Conservation (phyloP, 23 tunicate genomes). For the Corella eumyota region DNA sequence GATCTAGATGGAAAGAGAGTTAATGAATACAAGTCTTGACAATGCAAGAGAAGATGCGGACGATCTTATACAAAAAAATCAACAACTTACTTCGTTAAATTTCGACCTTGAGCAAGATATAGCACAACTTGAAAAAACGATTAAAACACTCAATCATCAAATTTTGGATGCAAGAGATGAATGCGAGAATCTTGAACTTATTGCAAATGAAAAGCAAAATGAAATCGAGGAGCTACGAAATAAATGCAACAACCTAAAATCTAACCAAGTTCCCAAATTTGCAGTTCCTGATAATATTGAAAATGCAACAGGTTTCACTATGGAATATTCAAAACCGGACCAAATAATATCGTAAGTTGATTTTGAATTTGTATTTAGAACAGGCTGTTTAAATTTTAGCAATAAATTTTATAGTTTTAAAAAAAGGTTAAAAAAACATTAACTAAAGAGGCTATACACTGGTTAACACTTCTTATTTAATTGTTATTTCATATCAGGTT, state of each 20-base stretch:
- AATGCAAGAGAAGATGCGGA: constrained; percentile 33
- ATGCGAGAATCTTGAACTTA: constrained; percentile 19
- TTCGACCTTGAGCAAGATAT: constrained; percentile 12
- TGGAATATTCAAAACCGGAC: too few relatives aligned
- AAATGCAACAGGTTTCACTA: not conserved
- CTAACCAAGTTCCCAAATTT: not conserved
- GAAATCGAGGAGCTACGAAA: constrained; percentile 14
- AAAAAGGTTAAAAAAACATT: too few relatives aligned
- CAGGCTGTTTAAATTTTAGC: too few relatives aligned
- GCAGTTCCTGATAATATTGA: not conserved
- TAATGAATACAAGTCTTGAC: constrained; percentile 40
- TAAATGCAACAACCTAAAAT: not conserved
- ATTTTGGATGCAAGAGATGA: constrained; percentile 5
- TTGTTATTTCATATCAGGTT: too few relatives aligned
- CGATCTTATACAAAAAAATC: constrained; percentile 7
- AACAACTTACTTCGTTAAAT: constrained; percentile 2
- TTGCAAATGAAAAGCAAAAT: constrained; percentile 9
- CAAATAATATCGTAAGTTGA: too few relatives aligned
- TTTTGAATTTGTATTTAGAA: too few relatives aligned
- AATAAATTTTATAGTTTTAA: too few relatives aligned
- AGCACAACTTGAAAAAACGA: constrained; percentile 17
- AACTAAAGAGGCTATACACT: too few relatives aligned
- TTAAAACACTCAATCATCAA: constrained; percentile 22
- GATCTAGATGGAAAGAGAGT: constrained; percentile 45
- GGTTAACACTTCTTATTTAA: too few relatives aligned